Conservation (phyloP, 2,888 invertebrate species). For the Anoplius nigerrimus region DNA sequence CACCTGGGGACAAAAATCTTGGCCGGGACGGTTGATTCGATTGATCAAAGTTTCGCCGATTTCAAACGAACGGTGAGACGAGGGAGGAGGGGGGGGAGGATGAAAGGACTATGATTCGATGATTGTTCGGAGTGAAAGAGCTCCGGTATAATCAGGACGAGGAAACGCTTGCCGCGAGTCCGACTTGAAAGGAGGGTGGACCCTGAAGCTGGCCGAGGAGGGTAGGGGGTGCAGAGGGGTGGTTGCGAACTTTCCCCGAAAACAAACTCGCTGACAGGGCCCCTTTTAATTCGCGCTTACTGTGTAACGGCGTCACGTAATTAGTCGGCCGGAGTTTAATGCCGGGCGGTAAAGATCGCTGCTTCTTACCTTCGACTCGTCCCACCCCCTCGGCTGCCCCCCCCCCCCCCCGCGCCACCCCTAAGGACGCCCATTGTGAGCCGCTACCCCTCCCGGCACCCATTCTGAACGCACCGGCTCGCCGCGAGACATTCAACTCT, state of each 20-base stretch:
- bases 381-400: constrained; percentile 35
- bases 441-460: constrained; percentile 12
- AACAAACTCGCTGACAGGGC: constrained; percentile 62
- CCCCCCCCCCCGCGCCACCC: constrained; percentile 37
- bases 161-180: neutral
- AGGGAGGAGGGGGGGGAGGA: no score
- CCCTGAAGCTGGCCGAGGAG: no score
- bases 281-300: constrained; percentile 73
- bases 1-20: no score
- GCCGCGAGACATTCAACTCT: constrained; percentile 60
- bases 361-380: constrained; percentile 26
- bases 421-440: constrained; percentile 15
- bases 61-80: neutral
- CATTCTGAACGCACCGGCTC: constrained; percentile 14
- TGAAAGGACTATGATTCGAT: no score
- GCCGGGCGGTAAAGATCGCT: constrained; percentile 60
- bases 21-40: no score
- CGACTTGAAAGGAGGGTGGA: constrained; percentile 11
- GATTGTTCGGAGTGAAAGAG: neutral
- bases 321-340: constrained; percentile 69
- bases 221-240: constrained; percentile 24
- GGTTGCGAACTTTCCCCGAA: constrained; percentile 28
- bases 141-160: neutral
- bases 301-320: constrained; percentile 72
- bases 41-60: no score